Conservation (phyloP, 2,797 vertebrate species). For the Enteromius paludinosus region DNA sequence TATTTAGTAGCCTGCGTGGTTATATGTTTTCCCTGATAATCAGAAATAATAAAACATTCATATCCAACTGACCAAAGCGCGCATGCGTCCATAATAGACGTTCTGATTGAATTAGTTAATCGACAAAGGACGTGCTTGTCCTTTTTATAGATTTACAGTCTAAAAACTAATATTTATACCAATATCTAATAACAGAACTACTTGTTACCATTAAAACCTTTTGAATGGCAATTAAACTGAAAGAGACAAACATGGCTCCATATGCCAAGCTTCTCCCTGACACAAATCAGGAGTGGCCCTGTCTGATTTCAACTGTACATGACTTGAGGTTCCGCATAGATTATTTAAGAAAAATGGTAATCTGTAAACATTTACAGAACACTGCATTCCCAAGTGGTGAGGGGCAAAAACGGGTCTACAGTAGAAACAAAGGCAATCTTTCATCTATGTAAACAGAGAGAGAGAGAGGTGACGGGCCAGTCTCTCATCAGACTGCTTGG, state of each 20-base stretch:
- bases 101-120: neutral
- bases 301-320: slow-evolving; percentile 73
- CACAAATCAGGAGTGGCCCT: slow-evolving; percentile 46
- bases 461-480: slow-evolving; percentile 55
- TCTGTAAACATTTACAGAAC: slow-evolving; percentile 88
- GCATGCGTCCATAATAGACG: neutral
- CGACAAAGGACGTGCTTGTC: neutral
- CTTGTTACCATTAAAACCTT: slow-evolving; percentile 37
- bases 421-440: slow-evolving; percentile 62
- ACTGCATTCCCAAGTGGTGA: slow-evolving; percentile 71
- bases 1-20: neutral
- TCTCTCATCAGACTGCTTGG: slow-evolving; percentile 33
- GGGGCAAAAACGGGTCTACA: slow-evolving; percentile 63
- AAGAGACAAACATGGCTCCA: slow-evolving; percentile 52
- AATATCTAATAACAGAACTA: slow-evolving; percentile 15
- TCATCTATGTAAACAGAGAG: slow-evolving; percentile 69
- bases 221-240: neutral
- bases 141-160: neutral
- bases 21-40: neutral
- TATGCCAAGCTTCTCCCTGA: slow-evolving; percentile 67
- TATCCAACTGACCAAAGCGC: neutral
- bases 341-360: slow-evolving; percentile 82
- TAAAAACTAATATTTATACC: slow-evolving; percentile 1
- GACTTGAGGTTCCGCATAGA: slow-evolving; percentile 75
- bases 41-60: neutral